Conservation (phyloP, 2,888 invertebrate genomes). For the Agriopis aurantiaria region DNA sequence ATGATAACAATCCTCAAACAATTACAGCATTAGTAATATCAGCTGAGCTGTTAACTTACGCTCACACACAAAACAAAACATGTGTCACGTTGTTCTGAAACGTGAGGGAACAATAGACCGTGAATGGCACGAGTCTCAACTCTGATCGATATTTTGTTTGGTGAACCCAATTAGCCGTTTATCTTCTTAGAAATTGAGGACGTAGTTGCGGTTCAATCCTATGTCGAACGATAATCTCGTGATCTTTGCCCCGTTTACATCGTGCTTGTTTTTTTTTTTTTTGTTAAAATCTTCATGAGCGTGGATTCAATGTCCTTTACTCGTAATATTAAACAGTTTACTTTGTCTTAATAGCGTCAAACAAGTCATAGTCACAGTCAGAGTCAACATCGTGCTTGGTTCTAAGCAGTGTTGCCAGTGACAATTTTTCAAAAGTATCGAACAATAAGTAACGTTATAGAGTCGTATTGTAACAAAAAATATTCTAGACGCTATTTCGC, state of each 20-base stretch:
- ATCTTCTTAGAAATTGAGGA: slow-evolving; percentile 3
- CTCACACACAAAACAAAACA: slow-evolving; percentile 19
- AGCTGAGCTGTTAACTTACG: slow-evolving; percentile 5
- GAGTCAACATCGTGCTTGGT: slow-evolving; percentile 21
- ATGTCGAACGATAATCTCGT: slow-evolving; percentile 11
- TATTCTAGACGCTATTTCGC: no score
- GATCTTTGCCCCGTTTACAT: slow-evolving; percentile 21
- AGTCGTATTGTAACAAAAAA: no score
- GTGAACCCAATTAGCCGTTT: slow-evolving; percentile 12
- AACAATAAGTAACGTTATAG: no score
- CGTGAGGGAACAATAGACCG: slow-evolving; percentile 47
- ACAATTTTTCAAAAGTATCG: no score
- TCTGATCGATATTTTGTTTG: slow-evolving; percentile 31
- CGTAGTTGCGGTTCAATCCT: background rate
- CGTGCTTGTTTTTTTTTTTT: slow-evolving; percentile 30
- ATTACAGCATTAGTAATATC: slow-evolving; percentile 21
- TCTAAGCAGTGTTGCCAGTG: no score
- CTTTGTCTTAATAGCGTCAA: no score
- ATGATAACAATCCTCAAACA: slow-evolving; percentile 17
- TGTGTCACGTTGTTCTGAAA: slow-evolving; percentile 51
- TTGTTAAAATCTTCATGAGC: no score
- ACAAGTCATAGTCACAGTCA: no score
- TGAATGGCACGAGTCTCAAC: slow-evolving; percentile 28
- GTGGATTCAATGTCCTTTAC: no score
- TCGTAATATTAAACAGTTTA: no score